Evolutionary conservation across 2,888 invertebrate species (phyloP).

Genomic region (Graphium colonna): DNA sequence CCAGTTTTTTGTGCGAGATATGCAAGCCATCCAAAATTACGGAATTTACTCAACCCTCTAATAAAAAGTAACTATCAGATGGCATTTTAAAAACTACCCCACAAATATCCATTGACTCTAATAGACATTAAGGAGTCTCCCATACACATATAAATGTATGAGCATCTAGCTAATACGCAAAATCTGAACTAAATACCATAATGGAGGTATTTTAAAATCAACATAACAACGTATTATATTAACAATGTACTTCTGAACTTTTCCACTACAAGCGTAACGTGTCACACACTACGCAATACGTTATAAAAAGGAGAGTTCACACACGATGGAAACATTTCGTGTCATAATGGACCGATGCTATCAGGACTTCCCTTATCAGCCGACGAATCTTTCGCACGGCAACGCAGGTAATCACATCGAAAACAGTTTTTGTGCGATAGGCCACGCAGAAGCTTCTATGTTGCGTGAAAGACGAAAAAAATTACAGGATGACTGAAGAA

Average conservation of each 20-base stretch:
- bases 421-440: not conserved
- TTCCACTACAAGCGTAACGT: not conserved
- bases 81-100: too few species aligned
- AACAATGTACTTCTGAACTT: too few species aligned
- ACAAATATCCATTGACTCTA: too few species aligned
- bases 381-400: constrained; percentile 19
- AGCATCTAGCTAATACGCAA: not conserved
- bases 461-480: not conserved
- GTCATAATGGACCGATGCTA: constrained; percentile 20
- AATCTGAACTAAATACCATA: not conserved
- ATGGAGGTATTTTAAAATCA: not conserved
- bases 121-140: not conserved
- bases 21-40: too few species aligned
- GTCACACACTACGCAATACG: not conserved
- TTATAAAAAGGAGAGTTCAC: constrained; percentile 12
- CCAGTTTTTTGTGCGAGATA: too few species aligned
- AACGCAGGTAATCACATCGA: not conserved
- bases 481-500: not conserved
- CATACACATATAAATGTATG: not conserved
- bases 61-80: too few species aligned
- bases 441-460: too few species aligned
- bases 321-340: constrained; percentile 1
- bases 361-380: constrained; percentile 3
- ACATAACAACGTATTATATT: not conserved
- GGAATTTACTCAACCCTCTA: too few species aligned